phyloP scores from a whole-genome alignment of 2,113 vertebrate genomes.

The Myanophis thanlyinensis region DNA sequence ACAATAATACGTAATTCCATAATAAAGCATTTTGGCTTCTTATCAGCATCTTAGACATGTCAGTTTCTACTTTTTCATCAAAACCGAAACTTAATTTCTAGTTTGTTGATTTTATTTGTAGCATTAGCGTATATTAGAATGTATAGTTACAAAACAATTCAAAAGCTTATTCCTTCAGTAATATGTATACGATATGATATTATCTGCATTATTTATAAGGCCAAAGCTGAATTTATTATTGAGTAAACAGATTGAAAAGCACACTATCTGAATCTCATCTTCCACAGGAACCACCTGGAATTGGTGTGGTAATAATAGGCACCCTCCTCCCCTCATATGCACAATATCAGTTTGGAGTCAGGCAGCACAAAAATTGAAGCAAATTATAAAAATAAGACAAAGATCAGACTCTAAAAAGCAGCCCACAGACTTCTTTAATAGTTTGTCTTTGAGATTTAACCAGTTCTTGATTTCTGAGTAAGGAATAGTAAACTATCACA shows the following conservation, averaged over 20 bases:
- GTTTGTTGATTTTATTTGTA: not conserved
- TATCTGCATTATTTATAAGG: not conserved
- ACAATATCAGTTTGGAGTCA: not conserved
- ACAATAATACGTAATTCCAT: not conserved
- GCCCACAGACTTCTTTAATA: not conserved
- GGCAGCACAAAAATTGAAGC: not conserved
- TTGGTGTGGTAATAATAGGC: not conserved
- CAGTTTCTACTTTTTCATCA: not conserved
- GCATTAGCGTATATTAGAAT: not conserved
- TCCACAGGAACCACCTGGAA: not conserved
- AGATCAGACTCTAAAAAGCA: not conserved
- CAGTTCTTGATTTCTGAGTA: not conserved
- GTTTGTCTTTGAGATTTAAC: not conserved
- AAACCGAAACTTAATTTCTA: not conserved
- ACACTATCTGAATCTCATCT: not conserved
- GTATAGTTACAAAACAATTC: not conserved
- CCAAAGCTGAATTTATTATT: not conserved
- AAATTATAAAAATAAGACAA: not conserved
- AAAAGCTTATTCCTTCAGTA: not conserved
- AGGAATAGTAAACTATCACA: not conserved
- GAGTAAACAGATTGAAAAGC: not conserved
- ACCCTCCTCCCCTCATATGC: not conserved
- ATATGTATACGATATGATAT: not conserved
- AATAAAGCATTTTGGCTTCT: not conserved
- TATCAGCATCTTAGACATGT: not conserved